phyloP scores from a whole-genome alignment of 2,888 invertebrate genomes.

The Acrocyrtus sp. region DNA sequence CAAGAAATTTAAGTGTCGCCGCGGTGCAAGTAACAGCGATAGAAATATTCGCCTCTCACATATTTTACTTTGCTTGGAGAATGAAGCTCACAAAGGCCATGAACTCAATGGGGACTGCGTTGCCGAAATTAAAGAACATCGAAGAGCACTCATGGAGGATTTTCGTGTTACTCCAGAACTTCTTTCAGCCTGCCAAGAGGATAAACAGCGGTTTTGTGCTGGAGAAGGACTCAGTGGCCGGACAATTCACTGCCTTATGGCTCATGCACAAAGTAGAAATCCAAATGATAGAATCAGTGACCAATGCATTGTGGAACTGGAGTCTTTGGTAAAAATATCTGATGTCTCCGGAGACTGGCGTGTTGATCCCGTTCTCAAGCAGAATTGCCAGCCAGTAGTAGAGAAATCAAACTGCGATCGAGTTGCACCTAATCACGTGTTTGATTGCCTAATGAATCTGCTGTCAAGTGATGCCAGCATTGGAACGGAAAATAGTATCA shows the following conservation, averaged over 20 bases:
- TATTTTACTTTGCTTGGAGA: constrained; percentile 91
- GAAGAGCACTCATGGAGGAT: constrained; percentile 92
- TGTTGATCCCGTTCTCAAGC: constrained; percentile 88
- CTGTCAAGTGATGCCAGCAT: constrained; percentile 75
- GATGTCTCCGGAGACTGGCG: constrained; percentile 97
- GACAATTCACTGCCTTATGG: constrained; percentile 96
- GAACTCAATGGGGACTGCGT: constrained; percentile 83
- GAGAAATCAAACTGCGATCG: constrained; percentile 66
- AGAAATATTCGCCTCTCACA: constrained; percentile 87
- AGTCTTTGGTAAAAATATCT: constrained; percentile 82
- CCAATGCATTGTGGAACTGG: constrained; percentile 81
- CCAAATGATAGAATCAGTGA: constrained; percentile 75
- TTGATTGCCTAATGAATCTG: constrained; percentile 95
- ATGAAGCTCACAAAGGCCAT: constrained; percentile 75
- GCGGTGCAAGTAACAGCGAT: constrained; percentile 67
- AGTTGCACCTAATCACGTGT: constrained; percentile 69
- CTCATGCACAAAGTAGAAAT: constrained; percentile 78
- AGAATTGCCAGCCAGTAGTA: constrained; percentile 88
- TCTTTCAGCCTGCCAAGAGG: constrained; percentile 85
- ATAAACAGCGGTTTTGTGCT: constrained; percentile 82
- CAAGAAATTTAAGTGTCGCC: constrained; percentile 71
- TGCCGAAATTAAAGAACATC: constrained; percentile 89
- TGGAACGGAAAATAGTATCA: constrained; percentile 66
- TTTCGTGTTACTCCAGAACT: constrained; percentile 94
- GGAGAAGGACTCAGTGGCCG: constrained; percentile 80